Evolutionary conservation across 2,113 vertebrate genomes (phyloP), one percentile per base, ranked within the genome.

Genomic region (Malurus melanocephalus): DNA sequence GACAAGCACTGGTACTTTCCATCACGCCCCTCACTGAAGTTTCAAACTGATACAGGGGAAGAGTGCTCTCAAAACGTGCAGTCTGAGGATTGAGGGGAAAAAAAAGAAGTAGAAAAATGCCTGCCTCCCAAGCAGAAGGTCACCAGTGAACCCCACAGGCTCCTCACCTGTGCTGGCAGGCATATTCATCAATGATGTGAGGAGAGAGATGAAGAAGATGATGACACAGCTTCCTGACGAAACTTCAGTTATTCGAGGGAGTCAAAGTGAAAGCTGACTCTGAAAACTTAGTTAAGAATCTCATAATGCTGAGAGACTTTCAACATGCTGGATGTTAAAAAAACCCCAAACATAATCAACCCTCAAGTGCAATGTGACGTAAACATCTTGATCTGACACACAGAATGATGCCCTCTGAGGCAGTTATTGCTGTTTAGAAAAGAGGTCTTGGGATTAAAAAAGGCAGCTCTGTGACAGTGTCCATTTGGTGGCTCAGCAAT

Each of bases 341-440:
- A 59, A 18, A 0, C 2, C 14, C 11, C 16, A 60, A 43, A 64
- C 19, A 21, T 24, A 40, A 48, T 27, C 30, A 61, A 8, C n/a
- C 16, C 33, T 59, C 1, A n/a, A 76, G n/a, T 26, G 14, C 32
- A 49, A 59, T 0, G 4, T 53, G 38, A 76, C 1, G 1, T 20
- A 13, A 75, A 64, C 51, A 57, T 11, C 71, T 64, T 52, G 27
- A 56, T 40, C 55, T 77, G 30, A 52, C 42, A 55, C 2, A 27
- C 1, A 22, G 57, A 87, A 26, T 6, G 33, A 87, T 38, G 42
- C 18, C 18, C 35, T 46, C 49, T 23, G 32, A 87, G 55, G 24
- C 42, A 64, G 23, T n/a, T 59, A 43, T 0, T 0, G 8, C 56
- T 84, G 56, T 13, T 64, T 16, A 69, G 48, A 32, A 59, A 80